phyloP scores from a whole-genome alignment of 2,113 vertebrate species.

The Mellivora capensis region DNA sequence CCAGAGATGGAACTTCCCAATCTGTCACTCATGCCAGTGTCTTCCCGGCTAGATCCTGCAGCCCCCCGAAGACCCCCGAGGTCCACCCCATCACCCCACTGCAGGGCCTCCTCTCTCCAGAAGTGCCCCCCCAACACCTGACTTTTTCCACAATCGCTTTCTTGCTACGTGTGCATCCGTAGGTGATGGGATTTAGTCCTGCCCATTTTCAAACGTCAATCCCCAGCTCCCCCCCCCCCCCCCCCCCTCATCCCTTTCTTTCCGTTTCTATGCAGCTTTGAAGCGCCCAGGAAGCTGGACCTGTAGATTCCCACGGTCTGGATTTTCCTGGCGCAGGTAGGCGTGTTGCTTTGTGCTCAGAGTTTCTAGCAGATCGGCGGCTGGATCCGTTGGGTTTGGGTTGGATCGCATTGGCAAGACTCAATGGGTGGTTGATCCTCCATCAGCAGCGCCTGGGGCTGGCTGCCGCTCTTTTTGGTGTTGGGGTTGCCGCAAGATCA shows the following conservation, averaged over 20 bases:
- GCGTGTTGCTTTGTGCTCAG: not conserved
- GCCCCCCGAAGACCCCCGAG: no score
- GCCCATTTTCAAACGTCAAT: not conserved
- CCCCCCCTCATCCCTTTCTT: not conserved
- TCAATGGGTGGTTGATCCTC: not conserved
- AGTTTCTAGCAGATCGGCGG: not conserved
- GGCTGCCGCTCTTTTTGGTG: no score
- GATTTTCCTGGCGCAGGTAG: not conserved
- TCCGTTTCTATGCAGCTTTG: not conserved
- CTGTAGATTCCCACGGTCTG: not conserved
- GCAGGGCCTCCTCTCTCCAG: not conserved
- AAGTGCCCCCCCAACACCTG: not conserved
- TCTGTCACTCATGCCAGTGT: no score
- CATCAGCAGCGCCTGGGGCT: accelerated
- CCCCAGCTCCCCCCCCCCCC: not conserved
- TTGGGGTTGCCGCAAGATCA: not conserved
- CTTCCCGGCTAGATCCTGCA: not conserved
- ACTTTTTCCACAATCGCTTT: not conserved
- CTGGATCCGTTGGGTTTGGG: not conserved
- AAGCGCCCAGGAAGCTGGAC: accelerated
- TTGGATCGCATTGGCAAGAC: not conserved
- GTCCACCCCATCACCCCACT: not conserved
- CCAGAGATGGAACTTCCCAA: not conserved
- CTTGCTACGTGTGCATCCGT: not conserved
- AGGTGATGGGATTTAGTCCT: not conserved